Evolutionary conservation across 2,888 invertebrate species (phyloP).

Genomic region (Drosophila phalerata): DNA sequence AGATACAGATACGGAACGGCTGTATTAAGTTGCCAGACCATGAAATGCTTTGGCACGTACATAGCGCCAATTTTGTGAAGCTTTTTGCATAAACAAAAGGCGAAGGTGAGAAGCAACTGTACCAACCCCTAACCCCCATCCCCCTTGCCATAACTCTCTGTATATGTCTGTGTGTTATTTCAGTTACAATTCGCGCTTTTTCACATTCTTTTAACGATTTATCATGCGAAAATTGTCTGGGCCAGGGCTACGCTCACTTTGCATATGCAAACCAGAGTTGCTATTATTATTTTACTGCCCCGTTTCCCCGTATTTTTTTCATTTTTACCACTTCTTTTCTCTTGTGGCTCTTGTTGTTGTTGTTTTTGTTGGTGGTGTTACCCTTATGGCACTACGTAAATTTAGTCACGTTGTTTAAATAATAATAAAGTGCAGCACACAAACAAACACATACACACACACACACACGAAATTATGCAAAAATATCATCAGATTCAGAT

Average conservation of each 20-base stretch:
- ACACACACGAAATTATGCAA: constrained; percentile 65
- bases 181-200: constrained; percentile 73
- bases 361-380: not conserved
- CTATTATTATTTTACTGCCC: constrained; percentile 74
- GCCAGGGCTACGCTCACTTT: constrained; percentile 65
- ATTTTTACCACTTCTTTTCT: constrained; percentile 29
- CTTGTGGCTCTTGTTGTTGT: constrained; percentile 3
- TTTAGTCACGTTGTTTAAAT: constrained; percentile 81
- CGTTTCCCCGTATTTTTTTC: constrained; percentile 39
- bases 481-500: constrained; percentile 62
- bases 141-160: constrained; percentile 11
- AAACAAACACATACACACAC: constrained; percentile 28
- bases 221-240: constrained; percentile 81
- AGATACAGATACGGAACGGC: constrained; percentile 55
- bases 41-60: constrained; percentile 85
- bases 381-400: constrained; percentile 61
- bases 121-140: constrained; percentile 7
- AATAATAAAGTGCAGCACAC: constrained; percentile 75
- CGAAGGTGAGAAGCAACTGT: constrained; percentile 40
- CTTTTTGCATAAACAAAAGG: constrained; percentile 82
- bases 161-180: constrained; percentile 53
- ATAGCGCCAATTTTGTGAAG: constrained; percentile 77
- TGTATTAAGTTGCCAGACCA: constrained; percentile 85
- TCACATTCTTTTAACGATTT: constrained; percentile 82
- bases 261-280: constrained; percentile 65